These are phyloP conservation scores for Zaprionus nigranus DNA, from an alignment of 1,140 invertebrate genomes.

Conservation along the genomic window DNA sequence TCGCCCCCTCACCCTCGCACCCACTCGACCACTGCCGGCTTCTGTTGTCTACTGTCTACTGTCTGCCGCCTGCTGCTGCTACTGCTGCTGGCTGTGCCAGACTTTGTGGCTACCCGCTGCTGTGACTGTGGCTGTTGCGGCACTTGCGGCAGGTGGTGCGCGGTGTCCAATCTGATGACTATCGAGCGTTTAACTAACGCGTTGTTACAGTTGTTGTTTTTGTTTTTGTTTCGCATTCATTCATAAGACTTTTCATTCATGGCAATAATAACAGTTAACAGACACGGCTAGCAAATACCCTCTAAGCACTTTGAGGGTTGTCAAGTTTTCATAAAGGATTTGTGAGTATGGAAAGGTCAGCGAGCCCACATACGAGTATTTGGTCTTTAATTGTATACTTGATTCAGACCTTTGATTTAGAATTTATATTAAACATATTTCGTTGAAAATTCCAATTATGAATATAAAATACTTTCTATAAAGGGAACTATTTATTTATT, in stretches of 20 bases:
- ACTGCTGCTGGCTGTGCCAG: conserved; percentile 61
- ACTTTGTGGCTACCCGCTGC: conserved; percentile 64
- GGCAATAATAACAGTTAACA: background rate
- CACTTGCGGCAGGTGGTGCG: conserved; percentile 24
- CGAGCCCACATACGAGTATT: no score
- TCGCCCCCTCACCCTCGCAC: conserved; percentile 33
- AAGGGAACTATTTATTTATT: no score
- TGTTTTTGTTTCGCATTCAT: conserved; percentile 18
- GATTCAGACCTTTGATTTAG: no score
- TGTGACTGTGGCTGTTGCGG: background rate
- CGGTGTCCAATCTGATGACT: conserved; percentile 34
- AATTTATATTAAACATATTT: no score
- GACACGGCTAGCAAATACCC: background rate
- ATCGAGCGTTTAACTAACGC: conserved; percentile 59
- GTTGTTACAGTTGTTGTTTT: conserved; percentile 25
- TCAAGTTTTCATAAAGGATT: background rate
- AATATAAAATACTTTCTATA: no score
- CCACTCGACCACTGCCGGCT: conserved; percentile 29
- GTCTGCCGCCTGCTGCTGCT: conserved; percentile 39
- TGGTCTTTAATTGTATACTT: no score
- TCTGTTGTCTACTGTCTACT: conserved; percentile 27
- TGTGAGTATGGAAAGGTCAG: no score
- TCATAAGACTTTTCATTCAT: conserved; percentile 1
- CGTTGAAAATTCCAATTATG: no score
- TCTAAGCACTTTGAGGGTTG: background rate